Percentiles rank a stretch among this genome's conserved stretches.
phyloP scores from a whole-genome alignment of 2,888 invertebrate species.

The Nudaria mundana region DNA sequence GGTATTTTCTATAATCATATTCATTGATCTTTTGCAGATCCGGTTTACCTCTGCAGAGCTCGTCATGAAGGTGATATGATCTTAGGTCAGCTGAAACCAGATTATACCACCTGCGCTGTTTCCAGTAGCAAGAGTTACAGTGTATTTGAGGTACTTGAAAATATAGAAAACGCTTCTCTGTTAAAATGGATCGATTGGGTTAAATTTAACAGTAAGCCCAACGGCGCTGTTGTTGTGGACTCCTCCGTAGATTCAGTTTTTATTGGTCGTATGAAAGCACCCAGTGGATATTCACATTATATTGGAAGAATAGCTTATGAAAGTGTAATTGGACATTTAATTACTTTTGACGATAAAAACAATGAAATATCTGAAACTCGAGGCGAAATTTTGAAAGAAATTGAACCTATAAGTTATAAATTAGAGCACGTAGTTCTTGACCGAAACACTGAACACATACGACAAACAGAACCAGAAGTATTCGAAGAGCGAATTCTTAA shows the following conservation, averaged over 20 bases:
- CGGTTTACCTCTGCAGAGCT: slow-evolving; percentile 88
- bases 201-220: slow-evolving; percentile 84
- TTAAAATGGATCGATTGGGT: slow-evolving; percentile 89
- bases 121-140: slow-evolving; percentile 81
- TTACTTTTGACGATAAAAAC: slow-evolving; percentile 83
- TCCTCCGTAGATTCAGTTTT: slow-evolving; percentile 62
- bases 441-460: slow-evolving; percentile 72
- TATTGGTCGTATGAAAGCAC: slow-evolving; percentile 61
- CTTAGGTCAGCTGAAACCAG: slow-evolving; percentile 84
- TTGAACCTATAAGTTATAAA: slow-evolving; percentile 89
- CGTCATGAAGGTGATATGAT: slow-evolving; percentile 87
- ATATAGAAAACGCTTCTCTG: slow-evolving; percentile 88
- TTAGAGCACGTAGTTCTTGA: slow-evolving; percentile 84
- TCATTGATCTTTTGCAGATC: slow-evolving; percentile 45
- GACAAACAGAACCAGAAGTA: slow-evolving; percentile 70
- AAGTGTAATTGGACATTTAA: slow-evolving; percentile 85
- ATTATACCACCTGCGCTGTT: slow-evolving; percentile 83
- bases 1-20: background rate
- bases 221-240: slow-evolving; percentile 85
- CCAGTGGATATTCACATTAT: slow-evolving; percentile 74
- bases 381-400: slow-evolving; percentile 90
- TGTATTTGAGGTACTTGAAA: slow-evolving; percentile 87
- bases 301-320: slow-evolving; percentile 87
- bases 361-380: slow-evolving; percentile 79
- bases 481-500: slow-evolving; percentile 75